A percentile compares a stretch with the other conserved stretches of the same genome.
These are phyloP conservation scores for Semicossyphus pulcher DNA, from an alignment of 2,113 vertebrate species.

Conservation along the genomic window DNA sequence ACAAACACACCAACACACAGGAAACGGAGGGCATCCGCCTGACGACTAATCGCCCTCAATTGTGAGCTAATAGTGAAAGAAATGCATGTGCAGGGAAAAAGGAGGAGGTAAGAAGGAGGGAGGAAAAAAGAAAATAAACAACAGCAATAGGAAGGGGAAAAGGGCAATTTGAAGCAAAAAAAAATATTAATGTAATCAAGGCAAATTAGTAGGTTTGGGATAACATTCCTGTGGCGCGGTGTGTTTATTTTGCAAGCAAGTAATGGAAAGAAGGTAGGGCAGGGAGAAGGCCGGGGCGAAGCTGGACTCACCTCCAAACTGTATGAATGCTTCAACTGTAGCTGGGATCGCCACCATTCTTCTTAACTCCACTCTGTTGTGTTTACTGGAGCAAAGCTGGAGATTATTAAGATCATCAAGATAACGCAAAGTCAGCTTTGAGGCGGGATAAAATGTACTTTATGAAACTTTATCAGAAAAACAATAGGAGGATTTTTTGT, in stretches of 20 bases:
- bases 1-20: conserved; percentile 54
- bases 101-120: conserved; percentile 29
- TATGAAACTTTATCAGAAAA: too few species aligned
- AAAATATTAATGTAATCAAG: conserved; percentile 86
- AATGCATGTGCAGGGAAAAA: conserved; percentile 48
- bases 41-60: conserved; percentile 82
- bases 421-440: too few species aligned
- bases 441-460: too few species aligned
- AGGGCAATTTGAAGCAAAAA: conserved; percentile 80
- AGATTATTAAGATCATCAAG: too few species aligned
- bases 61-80: conserved; percentile 78
- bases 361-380: too few species aligned
- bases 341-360: too few species aligned
- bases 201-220: conserved; percentile 81
- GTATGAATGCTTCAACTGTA: conserved; percentile 13
- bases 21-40: conserved; percentile 75
- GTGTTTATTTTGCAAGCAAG: conserved; percentile 75
- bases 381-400: too few species aligned
- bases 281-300: conserved; percentile 2
- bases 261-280: conserved; percentile 56
- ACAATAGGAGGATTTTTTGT: too few species aligned
- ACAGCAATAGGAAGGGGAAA: conserved; percentile 83
- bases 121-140: conserved; percentile 76
- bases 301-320: neutral
- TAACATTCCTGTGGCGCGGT: conserved; percentile 78